Evolutionary conservation across 2,113 vertebrate genomes (phyloP), one percentile per base, ranked within the genome.

Genomic region (Xiphorhynchus elegans): DNA sequence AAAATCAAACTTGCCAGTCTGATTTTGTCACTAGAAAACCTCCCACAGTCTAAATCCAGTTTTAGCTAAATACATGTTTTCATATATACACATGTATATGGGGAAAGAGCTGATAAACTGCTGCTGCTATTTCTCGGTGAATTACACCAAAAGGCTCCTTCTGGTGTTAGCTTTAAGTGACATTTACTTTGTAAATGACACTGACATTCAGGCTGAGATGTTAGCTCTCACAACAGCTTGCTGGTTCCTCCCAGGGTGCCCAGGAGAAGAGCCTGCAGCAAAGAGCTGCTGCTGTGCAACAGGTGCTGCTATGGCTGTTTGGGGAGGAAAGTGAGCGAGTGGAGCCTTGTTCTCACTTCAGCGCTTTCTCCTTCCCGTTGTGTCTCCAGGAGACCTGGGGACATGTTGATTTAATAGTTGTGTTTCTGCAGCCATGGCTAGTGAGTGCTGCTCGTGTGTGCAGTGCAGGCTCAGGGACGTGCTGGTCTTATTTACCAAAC

Each of bases 111-210:
- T 80, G 74, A 87, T 68, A 68, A 89, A 70, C 87, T 78, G 69
- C 76, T 84, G 60, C 84, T 94, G 80, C 80, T 1, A n/a, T 80
- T 81, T 92, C 91, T 67, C 69, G 46, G 66, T 89, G 93, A 95
- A 84, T 92, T 89, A 72, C 26, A 79, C 85, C 37, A 77, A 94
- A 88, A 93, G 68, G 83, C 83, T 96, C 93, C 96, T 95, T 94
- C 93, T 97, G 93, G 69, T 78, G 85, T 89, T 95, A 68, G 83
- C 85, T 94, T 69, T 74, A 86, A 94, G 83, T 89, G 96, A 94
- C 96, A 97, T 97, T 97, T 96, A 55, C 95, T 95, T 88, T 97
- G 96, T 94, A 97, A 96, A 96, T 96, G 96, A 90, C 93, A 82
- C 76, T 93, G 96, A 95, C 95, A 93, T 96, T 95, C 94, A 90